A percentile compares a stretch with the other conserved stretches of the same genome.
phyloP scores from a whole-genome alignment of 2,113 vertebrate species.

The Macaca fascicularis region T2T-MFA8v1.1 NC_088395.1:143312001-143312500 shows the following conservation, averaged over 20 bases:
- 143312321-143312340: not conserved
- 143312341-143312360: not conserved
- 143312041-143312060: constrained; percentile 5
- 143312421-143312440: not conserved
- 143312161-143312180: not conserved
- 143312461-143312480: not conserved
- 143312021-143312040: not conserved
- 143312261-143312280: not conserved
- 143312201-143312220: not conserved
- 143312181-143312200: not conserved
- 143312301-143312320: not conserved
- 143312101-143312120: not conserved
- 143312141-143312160: not conserved
- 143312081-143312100: not conserved
- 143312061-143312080: not conserved
- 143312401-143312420: not conserved
- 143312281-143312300: not conserved
- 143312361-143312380: not conserved
- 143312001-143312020: not conserved
- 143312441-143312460: not conserved
- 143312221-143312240: not conserved
- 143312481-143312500: not conserved
- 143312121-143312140: not conserved
- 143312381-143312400: not conserved
- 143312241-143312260: not conserved